These are phyloP conservation scores for Xenopus tropicalis DNA, from an alignment of 2,113 vertebrate species.

Conservation along the genomic window UCB_Xtro_10.0 CM004452.2:48270001-48270500, in stretches of 20 bases:
- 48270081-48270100: no score
- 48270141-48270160: no score
- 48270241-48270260: neutral
- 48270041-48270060: no score
- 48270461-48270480: neutral
- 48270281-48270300: neutral
- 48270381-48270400: neutral
- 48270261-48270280: no score
- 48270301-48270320: neutral
- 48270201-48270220: neutral
- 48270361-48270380: neutral
- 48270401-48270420: neutral
- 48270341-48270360: neutral
- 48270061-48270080: no score
- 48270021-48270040: no score
- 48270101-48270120: no score
- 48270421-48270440: neutral
- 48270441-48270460: neutral
- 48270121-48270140: no score
- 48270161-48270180: no score
- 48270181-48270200: no score
- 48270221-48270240: neutral
- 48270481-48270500: slow-evolving; percentile 16
- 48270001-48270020: no score
- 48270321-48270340: slow-evolving; percentile 5